These are phyloP conservation scores for Harpegnathos saltator DNA, from an alignment of 1,140 invertebrate species.

Conservation along the genomic window DNA sequence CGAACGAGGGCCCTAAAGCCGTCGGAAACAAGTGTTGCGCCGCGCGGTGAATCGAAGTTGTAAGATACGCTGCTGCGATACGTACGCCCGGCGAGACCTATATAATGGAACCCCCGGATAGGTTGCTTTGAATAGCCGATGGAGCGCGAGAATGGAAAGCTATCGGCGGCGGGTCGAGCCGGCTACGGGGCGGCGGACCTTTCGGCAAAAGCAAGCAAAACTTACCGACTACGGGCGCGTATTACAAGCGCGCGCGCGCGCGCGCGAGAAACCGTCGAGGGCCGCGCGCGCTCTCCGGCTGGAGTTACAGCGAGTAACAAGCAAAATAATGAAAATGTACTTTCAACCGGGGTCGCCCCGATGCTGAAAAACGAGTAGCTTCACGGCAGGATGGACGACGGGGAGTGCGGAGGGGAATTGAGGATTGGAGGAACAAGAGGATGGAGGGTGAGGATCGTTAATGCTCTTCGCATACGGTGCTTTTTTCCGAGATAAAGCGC, in stretches of 20 bases:
- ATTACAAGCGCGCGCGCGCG: slow-evolving; percentile 13
- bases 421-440: no score
- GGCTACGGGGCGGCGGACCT: background rate
- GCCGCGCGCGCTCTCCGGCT: background rate
- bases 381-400: slow-evolving; percentile 23
- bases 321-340: slow-evolving; percentile 18
- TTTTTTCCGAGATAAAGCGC: slow-evolving; percentile 33
- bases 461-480: background rate
- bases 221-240: slow-evolving; percentile 3
- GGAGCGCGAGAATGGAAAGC: slow-evolving; percentile 45
- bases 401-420: no score
- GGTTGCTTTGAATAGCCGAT: slow-evolving; percentile 69
- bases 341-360: slow-evolving; percentile 2
- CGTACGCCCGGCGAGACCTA: slow-evolving; percentile 69
- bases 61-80: slow-evolving; percentile 65
- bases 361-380: slow-evolving; percentile 36
- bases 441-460: slow-evolving; percentile 25
- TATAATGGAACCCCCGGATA: slow-evolving; percentile 70
- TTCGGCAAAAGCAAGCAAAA: slow-evolving; percentile 38
- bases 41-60: slow-evolving; percentile 70
- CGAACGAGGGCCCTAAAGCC: slow-evolving; percentile 68
- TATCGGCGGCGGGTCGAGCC: background rate
- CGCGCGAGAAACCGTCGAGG: background rate
- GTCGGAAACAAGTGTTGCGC: slow-evolving; percentile 72
- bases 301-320: slow-evolving; percentile 1